Percentiles rank a stretch among this genome's conserved stretches.
Conservation (phyloP, 1,140 invertebrate species). For the Carposina sasakii region DNA sequence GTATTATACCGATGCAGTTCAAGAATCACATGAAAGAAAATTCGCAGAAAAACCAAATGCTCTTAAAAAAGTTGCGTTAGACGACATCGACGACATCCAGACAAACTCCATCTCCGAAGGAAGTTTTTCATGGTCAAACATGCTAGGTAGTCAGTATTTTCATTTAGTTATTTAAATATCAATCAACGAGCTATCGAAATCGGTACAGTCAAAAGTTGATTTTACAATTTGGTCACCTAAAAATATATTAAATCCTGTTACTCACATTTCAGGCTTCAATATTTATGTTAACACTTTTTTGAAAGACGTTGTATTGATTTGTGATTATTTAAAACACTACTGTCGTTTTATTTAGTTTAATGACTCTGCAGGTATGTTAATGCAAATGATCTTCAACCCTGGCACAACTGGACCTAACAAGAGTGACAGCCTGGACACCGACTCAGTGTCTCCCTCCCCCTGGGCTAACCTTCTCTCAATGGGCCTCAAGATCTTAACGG, state of each 20-base stretch:
- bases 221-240: too few relatives aligned
- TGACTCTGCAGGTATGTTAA: conserved; percentile 79
- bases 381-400: conserved; percentile 88
- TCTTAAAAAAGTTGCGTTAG: conserved; percentile 87
- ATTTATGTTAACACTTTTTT: too few relatives aligned
- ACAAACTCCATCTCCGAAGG: conserved; percentile 84
- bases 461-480: conserved; percentile 88
- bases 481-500: conserved; percentile 86
- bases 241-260: too few relatives aligned
- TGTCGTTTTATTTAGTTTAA: background rate
- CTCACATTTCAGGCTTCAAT: too few relatives aligned
- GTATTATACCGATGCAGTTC: conserved; percentile 68
- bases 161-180: too few relatives aligned
- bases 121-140: conserved; percentile 89
- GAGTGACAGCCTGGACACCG: conserved; percentile 82
- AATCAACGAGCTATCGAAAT: too few relatives aligned
- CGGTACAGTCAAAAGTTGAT: too few relatives aligned
- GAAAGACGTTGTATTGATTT: too few relatives aligned
- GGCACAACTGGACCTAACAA: conserved; percentile 82
- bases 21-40: conserved; percentile 77
- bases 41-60: conserved; percentile 91
- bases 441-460: conserved; percentile 80
- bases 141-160: too few relatives aligned
- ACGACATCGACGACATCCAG: conserved; percentile 86
- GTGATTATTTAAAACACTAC: too few relatives aligned